These are phyloP conservation scores for Sylvicola cinctus DNA, from an alignment of 2,888 invertebrate genomes.

Conservation along the genomic window DNA sequence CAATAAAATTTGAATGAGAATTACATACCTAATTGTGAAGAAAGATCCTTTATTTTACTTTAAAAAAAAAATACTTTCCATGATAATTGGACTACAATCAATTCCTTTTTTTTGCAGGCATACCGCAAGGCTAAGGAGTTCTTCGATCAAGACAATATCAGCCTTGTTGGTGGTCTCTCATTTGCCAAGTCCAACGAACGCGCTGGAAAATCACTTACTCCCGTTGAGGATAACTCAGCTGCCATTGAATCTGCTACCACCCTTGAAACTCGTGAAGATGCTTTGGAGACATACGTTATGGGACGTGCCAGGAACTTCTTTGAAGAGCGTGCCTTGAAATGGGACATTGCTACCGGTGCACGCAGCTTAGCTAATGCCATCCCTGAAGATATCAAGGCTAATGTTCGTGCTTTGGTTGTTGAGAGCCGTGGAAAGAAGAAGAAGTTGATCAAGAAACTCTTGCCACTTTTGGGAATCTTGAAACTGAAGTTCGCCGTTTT, in stretches of 20 bases:
- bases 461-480: constrained; percentile 34
- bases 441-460: constrained; percentile 28
- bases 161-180: constrained; percentile 33
- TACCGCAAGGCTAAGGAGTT: constrained; percentile 35
- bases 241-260: constrained; percentile 27
- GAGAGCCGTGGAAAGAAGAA: constrained; percentile 40
- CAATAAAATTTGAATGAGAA: too few species aligned
- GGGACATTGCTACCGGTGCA: constrained; percentile 27
- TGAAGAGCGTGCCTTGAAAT: constrained; percentile 30
- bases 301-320: constrained; percentile 32
- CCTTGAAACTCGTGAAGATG: constrained; percentile 31
- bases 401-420: constrained; percentile 30
- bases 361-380: constrained; percentile 30
- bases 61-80: too few species aligned
- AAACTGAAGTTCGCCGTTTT: constrained; percentile 36
- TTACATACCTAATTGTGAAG: too few species aligned
- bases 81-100: too few species aligned
- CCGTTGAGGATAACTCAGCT: constrained; percentile 27
- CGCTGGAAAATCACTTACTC: constrained; percentile 26
- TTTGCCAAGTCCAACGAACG: constrained; percentile 20
- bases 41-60: too few species aligned
- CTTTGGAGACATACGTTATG: constrained; percentile 34
- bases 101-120: constrained; percentile 17
- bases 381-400: constrained; percentile 32
- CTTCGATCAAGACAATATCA: constrained; percentile 34